A percentile compares a stretch with the other conserved stretches of the same genome.
phyloP scores from a whole-genome alignment of 2,888 invertebrate species.

The Euphydryas editha region DNA sequence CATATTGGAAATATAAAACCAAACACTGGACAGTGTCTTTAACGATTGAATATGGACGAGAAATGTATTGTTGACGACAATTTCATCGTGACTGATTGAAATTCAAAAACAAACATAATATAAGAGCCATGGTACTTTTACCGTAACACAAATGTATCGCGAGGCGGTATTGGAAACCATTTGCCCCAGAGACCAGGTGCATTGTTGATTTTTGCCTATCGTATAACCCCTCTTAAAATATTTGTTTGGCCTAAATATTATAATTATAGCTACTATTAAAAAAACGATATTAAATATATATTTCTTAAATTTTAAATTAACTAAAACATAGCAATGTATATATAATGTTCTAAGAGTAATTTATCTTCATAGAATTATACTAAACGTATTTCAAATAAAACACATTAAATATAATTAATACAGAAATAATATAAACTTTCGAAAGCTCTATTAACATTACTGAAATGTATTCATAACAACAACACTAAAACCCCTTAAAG shows the following conservation, averaged over 20 bases:
- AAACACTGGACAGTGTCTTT: too few relatives aligned
- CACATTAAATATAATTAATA: not conserved
- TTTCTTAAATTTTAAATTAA: too few relatives aligned
- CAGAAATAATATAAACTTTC: not conserved
- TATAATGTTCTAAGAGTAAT: too few relatives aligned
- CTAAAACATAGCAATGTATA: too few relatives aligned
- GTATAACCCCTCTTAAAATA: not conserved
- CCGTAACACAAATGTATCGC: not conserved
- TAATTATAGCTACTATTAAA: too few relatives aligned
- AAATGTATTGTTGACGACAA: not conserved
- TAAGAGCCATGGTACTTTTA: not conserved
- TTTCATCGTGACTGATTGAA: not conserved
- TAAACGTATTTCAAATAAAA: not conserved
- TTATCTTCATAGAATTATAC: too few relatives aligned
- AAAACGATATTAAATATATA: too few relatives aligned
- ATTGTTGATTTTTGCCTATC: not conserved
- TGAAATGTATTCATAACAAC: constrained; percentile 36
- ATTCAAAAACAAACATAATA: too few relatives aligned
- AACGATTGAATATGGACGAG: not conserved
- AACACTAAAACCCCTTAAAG: constrained; percentile 35
- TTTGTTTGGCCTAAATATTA: too few relatives aligned
- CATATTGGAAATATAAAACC: too few relatives aligned
- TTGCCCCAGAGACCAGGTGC: not conserved
- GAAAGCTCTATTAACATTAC: constrained; percentile 16
- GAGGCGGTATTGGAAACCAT: not conserved